Conservation (phyloP, 2,797 vertebrate genomes). For the Caiman crocodilus region DNA sequence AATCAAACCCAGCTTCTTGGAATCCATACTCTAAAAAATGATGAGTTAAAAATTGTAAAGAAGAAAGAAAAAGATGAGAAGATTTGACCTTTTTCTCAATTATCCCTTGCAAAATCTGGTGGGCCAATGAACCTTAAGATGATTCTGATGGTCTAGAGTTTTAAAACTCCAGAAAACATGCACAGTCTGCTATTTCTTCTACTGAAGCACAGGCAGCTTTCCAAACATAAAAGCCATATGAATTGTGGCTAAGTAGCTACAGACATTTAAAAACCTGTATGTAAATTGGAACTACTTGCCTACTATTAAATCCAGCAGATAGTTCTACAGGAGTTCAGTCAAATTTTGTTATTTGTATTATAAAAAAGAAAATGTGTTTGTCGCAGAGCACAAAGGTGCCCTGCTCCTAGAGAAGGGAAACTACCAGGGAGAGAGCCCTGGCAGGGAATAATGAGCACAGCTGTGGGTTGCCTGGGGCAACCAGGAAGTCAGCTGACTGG, state of each 20-base stretch:
- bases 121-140: conserved; percentile 66
- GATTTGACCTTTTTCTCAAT: conserved; percentile 43
- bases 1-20: conserved; percentile 64
- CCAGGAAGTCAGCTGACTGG: too few species aligned
- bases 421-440: too few species aligned
- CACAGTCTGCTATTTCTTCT: conserved; percentile 77
- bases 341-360: conserved; percentile 39
- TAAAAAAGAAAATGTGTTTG: conserved; percentile 36
- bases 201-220: conserved; percentile 73
- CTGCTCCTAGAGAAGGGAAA: too few species aligned
- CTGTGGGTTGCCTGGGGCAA: too few species aligned
- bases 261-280: conserved; percentile 38
- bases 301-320: conserved; percentile 26
- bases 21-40: conserved; percentile 51
- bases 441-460: too few species aligned
- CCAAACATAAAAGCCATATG: conserved; percentile 70
- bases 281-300: conserved; percentile 35
- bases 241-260: conserved; percentile 50
- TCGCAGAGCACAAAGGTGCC: too few species aligned
- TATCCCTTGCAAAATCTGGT: conserved; percentile 37
- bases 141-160: conserved; percentile 47
- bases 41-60: conserved; percentile 59
- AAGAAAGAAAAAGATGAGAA: background rate
- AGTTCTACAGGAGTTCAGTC: conserved; percentile 4
- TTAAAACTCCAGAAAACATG: conserved; percentile 73